Conservation (phyloP, 2,113 vertebrate genomes). For the Seriola aureovittata region DNA sequence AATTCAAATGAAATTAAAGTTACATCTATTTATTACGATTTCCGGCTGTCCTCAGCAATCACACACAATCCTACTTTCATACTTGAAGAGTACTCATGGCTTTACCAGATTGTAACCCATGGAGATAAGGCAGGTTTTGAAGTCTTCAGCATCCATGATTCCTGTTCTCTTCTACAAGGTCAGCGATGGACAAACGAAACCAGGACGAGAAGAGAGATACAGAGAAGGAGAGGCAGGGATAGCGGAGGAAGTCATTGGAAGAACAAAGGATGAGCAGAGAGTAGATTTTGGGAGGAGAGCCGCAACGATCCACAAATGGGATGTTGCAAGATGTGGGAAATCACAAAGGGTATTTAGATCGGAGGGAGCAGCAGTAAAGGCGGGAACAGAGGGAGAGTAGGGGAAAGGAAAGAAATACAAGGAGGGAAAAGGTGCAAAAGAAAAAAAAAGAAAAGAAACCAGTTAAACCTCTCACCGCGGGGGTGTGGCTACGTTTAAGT, state of each 20-base stretch:
- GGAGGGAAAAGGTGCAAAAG: slow-evolving; percentile 19
- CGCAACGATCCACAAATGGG: slow-evolving; percentile 35
- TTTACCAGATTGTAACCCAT: slow-evolving; percentile 96
- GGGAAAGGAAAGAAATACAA: slow-evolving; percentile 34
- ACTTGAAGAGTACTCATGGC: slow-evolving; percentile 61
- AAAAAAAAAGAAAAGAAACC: slow-evolving; percentile 52
- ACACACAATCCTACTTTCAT: slow-evolving; percentile 51
- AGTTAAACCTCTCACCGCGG: slow-evolving; percentile 74
- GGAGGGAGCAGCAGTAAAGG: slow-evolving; percentile 1
- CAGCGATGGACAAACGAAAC: slow-evolving; percentile 62
- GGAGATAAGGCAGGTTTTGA: slow-evolving; percentile 99
- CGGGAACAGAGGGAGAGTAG: background rate
- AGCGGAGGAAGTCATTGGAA: slow-evolving; percentile 31
- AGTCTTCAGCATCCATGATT: slow-evolving; percentile 99
- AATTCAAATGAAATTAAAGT: slow-evolving; percentile 8
- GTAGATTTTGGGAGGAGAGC: slow-evolving; percentile 71
- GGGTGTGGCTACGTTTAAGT: slow-evolving; percentile 83
- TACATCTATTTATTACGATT: slow-evolving; percentile 25
- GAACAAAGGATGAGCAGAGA: slow-evolving; percentile 46
- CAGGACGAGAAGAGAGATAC: slow-evolving; percentile 44
- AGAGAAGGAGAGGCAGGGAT: slow-evolving; percentile 43
- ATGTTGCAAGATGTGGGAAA: slow-evolving; percentile 41
- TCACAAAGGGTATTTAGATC: slow-evolving; percentile 8
- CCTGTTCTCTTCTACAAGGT: slow-evolving; percentile 98
- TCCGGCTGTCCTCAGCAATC: slow-evolving; percentile 1